Percentiles rank a stretch among this genome's conserved stretches.
phyloP scores from a whole-genome alignment of 2,888 invertebrate species.

The Tholera decimalis region DNA sequence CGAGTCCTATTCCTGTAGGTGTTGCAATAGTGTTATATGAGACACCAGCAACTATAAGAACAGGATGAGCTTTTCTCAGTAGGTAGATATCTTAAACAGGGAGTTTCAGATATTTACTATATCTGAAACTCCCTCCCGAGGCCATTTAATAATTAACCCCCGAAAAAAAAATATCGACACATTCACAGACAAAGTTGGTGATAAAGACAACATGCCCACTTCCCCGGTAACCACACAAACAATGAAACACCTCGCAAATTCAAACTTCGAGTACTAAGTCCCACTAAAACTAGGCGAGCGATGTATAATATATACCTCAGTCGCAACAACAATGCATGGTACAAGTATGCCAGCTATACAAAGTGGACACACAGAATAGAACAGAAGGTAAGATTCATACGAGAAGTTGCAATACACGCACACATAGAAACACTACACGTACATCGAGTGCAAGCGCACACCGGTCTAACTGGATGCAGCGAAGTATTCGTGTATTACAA shows the following conservation, averaged over 20 bases:
- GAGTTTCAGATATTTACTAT: no score
- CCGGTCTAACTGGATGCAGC: no score
- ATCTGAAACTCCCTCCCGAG: no score
- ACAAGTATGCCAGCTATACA: constrained; percentile 42
- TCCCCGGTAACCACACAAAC: constrained; percentile 16
- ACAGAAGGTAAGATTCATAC: constrained; percentile 3
- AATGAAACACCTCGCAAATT: constrained; percentile 26
- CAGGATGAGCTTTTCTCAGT: no score
- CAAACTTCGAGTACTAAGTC: constrained; percentile 39
- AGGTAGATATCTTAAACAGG: no score
- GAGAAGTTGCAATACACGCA: background rate
- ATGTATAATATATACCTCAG: constrained; percentile 39
- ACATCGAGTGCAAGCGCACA: background rate
- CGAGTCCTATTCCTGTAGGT: no score
- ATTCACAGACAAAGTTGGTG: background rate
- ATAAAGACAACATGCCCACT: background rate
- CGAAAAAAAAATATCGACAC: no score
- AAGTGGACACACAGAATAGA: background rate
- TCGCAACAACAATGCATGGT: constrained; percentile 34
- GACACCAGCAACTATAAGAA: no score
- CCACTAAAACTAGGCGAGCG: constrained; percentile 25
- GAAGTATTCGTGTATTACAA: no score
- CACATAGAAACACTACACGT: background rate
- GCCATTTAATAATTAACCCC: no score
- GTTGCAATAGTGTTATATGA: no score